These are phyloP conservation scores for Malurus alboscapulatus DNA, from an alignment of 2,113 vertebrate species.

Conservation along the genomic window DNA sequence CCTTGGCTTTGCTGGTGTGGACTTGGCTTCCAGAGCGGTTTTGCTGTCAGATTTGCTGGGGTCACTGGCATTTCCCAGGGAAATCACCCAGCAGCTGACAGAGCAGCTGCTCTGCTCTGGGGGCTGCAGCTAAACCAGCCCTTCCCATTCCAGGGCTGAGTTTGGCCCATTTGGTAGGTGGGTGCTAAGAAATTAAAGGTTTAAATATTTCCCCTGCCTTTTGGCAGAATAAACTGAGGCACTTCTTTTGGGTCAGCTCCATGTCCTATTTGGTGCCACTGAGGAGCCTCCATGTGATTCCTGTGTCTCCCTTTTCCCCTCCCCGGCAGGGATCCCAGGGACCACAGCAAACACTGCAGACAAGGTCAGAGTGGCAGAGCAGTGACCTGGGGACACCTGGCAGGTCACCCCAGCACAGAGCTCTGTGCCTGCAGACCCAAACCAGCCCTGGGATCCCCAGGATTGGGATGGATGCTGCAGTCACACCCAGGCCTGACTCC, in stretches of 20 bases:
- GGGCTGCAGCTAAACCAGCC: neutral
- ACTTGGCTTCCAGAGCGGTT: neutral
- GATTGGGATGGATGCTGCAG: accelerated
- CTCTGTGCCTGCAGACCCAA: accelerated
- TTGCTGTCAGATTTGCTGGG: neutral
- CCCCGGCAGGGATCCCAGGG: neutral
- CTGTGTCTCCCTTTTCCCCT: neutral
- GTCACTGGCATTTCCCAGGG: neutral
- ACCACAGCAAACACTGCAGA: neutral
- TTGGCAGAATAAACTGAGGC: neutral
- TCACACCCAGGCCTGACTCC: neutral
- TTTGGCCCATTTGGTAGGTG: neutral
- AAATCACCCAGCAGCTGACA: neutral
- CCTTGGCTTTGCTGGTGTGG: neutral
- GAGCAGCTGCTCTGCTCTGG: neutral
- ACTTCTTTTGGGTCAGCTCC: neutral
- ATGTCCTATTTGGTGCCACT: accelerated
- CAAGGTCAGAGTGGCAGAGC: accelerated
- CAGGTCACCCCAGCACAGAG: neutral
- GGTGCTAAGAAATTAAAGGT: neutral
- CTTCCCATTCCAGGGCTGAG: neutral
- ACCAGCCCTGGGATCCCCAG: neutral
- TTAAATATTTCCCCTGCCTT: neutral
- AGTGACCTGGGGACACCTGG: neutral
- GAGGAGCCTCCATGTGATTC: neutral